These are phyloP conservation scores for Syrphus vitripennis DNA, from an alignment of 2,888 invertebrate species.

Conservation along the genomic window DNA sequence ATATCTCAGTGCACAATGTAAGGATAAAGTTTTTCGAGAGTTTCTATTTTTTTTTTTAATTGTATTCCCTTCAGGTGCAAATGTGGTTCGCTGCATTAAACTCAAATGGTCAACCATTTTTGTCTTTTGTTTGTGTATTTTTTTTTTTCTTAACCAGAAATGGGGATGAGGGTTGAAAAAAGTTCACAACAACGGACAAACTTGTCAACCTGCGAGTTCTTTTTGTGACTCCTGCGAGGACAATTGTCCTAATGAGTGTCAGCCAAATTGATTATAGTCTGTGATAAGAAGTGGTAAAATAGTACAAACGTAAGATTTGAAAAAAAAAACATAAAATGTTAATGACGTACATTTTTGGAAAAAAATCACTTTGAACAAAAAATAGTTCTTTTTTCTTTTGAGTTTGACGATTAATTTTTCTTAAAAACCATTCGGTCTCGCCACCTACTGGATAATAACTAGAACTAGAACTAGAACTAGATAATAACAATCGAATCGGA, in stretches of 20 bases:
- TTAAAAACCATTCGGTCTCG: too few species aligned
- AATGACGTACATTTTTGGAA: too few species aligned
- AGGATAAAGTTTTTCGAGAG: slow-evolving; percentile 53
- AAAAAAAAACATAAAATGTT: too few species aligned
- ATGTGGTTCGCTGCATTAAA: slow-evolving; percentile 39
- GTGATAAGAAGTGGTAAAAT: not conserved
- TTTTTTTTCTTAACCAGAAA: slow-evolving; percentile 12
- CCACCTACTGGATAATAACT: too few species aligned
- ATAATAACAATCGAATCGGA: too few species aligned
- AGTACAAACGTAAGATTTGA: too few species aligned
- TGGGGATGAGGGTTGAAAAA: not conserved
- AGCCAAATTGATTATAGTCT: slow-evolving; percentile 28
- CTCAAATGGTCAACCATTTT: slow-evolving; percentile 16
- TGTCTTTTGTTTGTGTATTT: not conserved
- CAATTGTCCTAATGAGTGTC: slow-evolving; percentile 67
- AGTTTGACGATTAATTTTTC: too few species aligned
- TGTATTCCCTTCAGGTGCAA: slow-evolving; percentile 60
- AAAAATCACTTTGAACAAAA: too few species aligned
- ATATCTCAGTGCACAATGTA: slow-evolving; percentile 7
- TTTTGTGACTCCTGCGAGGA: slow-evolving; percentile 28
- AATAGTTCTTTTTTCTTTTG: too few species aligned
- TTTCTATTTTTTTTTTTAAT: slow-evolving; percentile 3
- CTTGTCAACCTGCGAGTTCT: slow-evolving; percentile 22
- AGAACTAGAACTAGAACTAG: too few species aligned
- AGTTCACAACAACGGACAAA: slow-evolving; percentile 12